These are phyloP conservation scores for Brachyhypopomus gauderio DNA, from an alignment of 2,113 vertebrate genomes.

Conservation along the genomic window DNA sequence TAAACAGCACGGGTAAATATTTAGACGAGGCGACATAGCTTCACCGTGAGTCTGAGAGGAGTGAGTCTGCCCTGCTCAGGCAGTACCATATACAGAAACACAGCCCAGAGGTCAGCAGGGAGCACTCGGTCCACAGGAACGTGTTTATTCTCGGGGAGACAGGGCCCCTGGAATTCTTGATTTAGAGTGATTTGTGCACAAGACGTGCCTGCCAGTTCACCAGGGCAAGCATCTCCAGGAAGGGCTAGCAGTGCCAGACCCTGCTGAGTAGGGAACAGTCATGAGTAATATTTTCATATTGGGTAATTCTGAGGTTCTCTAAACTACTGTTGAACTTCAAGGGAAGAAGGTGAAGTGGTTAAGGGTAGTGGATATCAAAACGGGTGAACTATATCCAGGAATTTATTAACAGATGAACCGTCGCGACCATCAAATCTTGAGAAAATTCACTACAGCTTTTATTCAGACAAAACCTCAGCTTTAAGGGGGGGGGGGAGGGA, in stretches of 20 bases:
- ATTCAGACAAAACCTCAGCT: conserved; percentile 44
- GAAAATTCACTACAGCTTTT: conserved; percentile 44
- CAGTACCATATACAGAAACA: conserved; percentile 62
- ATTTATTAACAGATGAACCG: conserved; percentile 38
- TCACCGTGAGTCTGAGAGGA: conserved; percentile 43
- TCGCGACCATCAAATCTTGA: conserved; percentile 20
- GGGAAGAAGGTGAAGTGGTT: conserved; percentile 5
- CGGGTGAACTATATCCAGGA: conserved; percentile 24
- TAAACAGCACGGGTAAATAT: conserved; percentile 61
- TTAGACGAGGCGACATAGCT: conserved; percentile 55
- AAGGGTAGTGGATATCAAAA: conserved; percentile 28
- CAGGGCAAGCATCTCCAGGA: not conserved
- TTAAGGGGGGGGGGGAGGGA: conserved; percentile 29
- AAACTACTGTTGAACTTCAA: conserved; percentile 47
- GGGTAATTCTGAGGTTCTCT: conserved; percentile 32
- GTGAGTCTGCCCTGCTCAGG: conserved; percentile 30
- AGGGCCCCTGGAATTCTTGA: conserved; percentile 43
- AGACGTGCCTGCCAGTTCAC: conserved; percentile 20
- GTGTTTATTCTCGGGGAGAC: conserved; percentile 56
- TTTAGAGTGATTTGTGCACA: conserved; percentile 30
- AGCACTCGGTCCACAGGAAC: conserved; percentile 29
- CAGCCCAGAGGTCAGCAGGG: conserved; percentile 4
- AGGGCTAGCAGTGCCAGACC: not conserved
- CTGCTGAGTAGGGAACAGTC: conserved; percentile 7
- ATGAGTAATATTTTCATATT: conserved; percentile 29